Conservation (phyloP, 37 sponge, comb jelly and placozoan species). For the Halisarca cf. caerulea region DNA sequence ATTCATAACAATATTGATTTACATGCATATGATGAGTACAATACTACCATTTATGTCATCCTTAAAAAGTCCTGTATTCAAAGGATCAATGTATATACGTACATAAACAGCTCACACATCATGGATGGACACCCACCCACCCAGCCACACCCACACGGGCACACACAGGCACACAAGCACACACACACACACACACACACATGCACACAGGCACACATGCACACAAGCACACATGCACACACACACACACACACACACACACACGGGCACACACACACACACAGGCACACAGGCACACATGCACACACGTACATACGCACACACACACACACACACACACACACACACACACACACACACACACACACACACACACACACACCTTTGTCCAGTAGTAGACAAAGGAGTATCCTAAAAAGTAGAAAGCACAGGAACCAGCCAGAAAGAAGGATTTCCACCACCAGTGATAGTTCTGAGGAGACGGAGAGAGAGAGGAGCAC, state of each 20-base stretch:
- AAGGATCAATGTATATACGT: neutral
- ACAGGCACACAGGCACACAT: neutral
- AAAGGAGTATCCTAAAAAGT: constrained; percentile 89
- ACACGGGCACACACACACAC: neutral
- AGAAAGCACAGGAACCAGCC: constrained; percentile 84
- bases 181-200: constrained; percentile 3
- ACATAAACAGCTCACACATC: neutral
- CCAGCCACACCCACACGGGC: neutral
- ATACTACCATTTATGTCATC: no score
- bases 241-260: constrained; percentile 7
- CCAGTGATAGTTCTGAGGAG: constrained; percentile 90
- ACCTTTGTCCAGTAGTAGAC: constrained; percentile 95
- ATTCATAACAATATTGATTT: no score
- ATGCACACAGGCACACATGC: neutral
- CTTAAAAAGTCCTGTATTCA: no score
- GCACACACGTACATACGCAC: neutral
- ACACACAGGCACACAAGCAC: neutral
- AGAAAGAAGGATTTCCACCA: constrained; percentile 98
- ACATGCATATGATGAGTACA: no score
- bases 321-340: neutral
- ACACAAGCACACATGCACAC: constrained; percentile 10
- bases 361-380: neutral
- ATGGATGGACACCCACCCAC: neutral
- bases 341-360: neutral
- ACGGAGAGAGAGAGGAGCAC: neutral